phyloP scores from a whole-genome alignment of 2,113 vertebrate species.

The Redunca redunca region DNA sequence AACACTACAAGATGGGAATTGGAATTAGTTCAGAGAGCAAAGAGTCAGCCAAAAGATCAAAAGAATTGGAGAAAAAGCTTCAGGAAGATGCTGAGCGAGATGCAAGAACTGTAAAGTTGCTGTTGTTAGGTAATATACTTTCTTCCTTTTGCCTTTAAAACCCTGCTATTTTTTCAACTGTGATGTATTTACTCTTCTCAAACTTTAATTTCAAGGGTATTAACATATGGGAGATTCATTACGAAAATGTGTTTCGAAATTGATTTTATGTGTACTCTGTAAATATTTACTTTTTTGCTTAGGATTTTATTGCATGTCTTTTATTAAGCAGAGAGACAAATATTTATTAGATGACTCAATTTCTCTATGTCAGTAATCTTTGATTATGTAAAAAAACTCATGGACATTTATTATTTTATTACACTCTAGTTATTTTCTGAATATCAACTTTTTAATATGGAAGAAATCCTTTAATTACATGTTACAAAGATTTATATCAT shows the following conservation, averaged over 20 bases:
- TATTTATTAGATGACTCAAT: background rate
- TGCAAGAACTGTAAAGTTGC: conserved; percentile 82
- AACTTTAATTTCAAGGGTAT: background rate
- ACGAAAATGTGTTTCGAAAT: background rate
- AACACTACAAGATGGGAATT: conserved; percentile 73
- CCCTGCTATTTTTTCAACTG: background rate
- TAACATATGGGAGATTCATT: background rate
- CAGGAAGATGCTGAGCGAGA: conserved; percentile 82
- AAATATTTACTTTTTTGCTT: background rate
- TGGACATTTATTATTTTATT: background rate
- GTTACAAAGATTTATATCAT: background rate
- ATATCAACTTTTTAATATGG: background rate
- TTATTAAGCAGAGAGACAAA: background rate
- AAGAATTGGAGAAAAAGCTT: conserved; percentile 83
- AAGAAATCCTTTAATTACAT: background rate
- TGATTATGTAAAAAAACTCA: background rate
- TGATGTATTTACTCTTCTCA: background rate
- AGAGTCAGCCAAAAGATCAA: conserved; percentile 79
- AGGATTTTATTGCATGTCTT: background rate
- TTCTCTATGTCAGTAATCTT: background rate
- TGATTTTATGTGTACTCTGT: background rate
- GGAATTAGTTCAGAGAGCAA: conserved; percentile 81
- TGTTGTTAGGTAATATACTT: conserved; percentile 79
- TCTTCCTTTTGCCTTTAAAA: background rate
- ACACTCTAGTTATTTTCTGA: background rate